Conservation (phyloP, 2,888 invertebrate species). For the Dugesia japonica region DNA sequence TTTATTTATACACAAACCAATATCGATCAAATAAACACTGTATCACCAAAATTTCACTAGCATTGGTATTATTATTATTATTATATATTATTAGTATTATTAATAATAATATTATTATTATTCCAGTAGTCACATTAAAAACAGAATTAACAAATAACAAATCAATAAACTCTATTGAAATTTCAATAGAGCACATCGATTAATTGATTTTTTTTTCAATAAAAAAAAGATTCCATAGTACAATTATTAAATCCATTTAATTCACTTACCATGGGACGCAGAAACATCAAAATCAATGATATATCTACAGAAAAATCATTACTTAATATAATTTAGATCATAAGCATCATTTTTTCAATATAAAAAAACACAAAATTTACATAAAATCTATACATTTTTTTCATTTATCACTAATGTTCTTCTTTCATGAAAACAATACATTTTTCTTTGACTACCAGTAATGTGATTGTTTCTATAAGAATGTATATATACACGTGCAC, state of each 20-base stretch:
- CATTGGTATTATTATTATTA: neutral
- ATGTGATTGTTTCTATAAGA: too few relatives aligned
- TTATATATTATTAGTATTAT: neutral
- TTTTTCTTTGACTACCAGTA: neutral
- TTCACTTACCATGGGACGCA: neutral
- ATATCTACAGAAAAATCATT: neutral
- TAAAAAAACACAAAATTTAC: neutral
- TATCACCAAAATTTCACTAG: conserved; percentile 8
- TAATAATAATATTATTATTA: too few relatives aligned
- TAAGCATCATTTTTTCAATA: neutral
- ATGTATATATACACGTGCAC: too few relatives aligned
- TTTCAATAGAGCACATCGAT: neutral
- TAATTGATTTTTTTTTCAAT: neutral
- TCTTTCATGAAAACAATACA: neutral
- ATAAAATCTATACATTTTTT: neutral
- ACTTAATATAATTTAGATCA: neutral
- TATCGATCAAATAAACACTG: neutral
- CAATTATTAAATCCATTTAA: too few relatives aligned
- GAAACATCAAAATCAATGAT: neutral
- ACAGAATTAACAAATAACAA: neutral
- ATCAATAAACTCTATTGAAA: neutral
- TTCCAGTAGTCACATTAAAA: neutral
- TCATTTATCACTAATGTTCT: neutral
- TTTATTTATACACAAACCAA: conserved; percentile 20
- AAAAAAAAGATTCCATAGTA: too few relatives aligned